Base-by-base conservation (phyloP, 1,140 invertebrate species). In the Notospermus geniculatus region DNA sequence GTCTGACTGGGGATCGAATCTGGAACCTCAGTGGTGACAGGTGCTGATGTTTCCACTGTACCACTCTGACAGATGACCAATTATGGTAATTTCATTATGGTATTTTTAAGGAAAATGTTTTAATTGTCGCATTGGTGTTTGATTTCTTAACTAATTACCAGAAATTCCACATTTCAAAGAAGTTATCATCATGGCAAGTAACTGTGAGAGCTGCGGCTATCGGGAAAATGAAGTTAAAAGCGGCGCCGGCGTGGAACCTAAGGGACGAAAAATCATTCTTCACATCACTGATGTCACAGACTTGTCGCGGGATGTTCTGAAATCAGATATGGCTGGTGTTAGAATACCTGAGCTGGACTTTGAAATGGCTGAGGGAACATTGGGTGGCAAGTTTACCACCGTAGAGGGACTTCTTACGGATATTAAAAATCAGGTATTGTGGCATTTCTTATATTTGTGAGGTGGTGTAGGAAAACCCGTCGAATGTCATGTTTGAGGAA, bases 91-190 rank as follows among this genome's bases (percentile, higher is more conserved):
- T n/a, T n/a, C n/a, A n/a, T n/a, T n/a, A n/a, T n/a, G n/a, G n/a
- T n/a, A n/a, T n/a, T n/a, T n/a, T n/a, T n/a, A n/a, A n/a, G n/a
- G n/a, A n/a, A n/a, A n/a, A n/a, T n/a, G n/a, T n/a, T n/a, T n/a
- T n/a, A n/a, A n/a, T n/a, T n/a, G n/a, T n/a, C n/a, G n/a, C n/a
- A n/a, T n/a, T n/a, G n/a, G n/a, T n/a, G n/a, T n/a, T 36, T 36
- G 5, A 36, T 36, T 36, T 15, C 32, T 36, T 36, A 36, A 36
- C 22, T 15, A 11, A 9, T 2, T 23, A 29, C 27, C 9, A 91
- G 89, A 91, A 59, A 97, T 98, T 75, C 95, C 95, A 2, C 89
- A 95, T 80, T 98, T 98, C 77, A 97, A 98, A 81, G 92, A 98
- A 82, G 92, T 86, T 0, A 87, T 99, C 0, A 95, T 99, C 52